These are phyloP conservation scores for Melikaiella ostensackeni DNA, from an alignment of 2,888 invertebrate species.

Conservation along the genomic window DNA sequence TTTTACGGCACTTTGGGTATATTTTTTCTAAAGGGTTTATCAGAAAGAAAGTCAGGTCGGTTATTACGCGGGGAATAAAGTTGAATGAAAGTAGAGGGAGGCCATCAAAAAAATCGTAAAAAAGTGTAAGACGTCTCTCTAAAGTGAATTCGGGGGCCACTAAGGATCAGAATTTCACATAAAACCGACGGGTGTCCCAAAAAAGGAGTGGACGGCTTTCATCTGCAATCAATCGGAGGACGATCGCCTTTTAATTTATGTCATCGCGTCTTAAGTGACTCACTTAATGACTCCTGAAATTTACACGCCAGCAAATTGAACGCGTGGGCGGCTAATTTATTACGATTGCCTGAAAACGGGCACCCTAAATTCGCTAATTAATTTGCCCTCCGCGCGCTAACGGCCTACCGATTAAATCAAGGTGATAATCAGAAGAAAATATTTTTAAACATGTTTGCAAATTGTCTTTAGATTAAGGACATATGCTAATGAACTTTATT, in stretches of 20 bases:
- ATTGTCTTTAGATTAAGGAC: slow-evolving; percentile 1
- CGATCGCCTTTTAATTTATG: slow-evolving; percentile 60
- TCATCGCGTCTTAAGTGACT: slow-evolving; percentile 64
- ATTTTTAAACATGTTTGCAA: slow-evolving; percentile 31
- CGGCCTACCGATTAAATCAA: slow-evolving; percentile 25
- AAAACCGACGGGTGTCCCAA: slow-evolving; percentile 17
- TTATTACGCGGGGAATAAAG: slow-evolving; percentile 17
- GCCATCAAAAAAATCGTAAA: slow-evolving; percentile 8
- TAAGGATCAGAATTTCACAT: neutral
- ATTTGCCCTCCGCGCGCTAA: slow-evolving; percentile 37
- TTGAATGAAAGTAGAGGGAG: slow-evolving; percentile 4
- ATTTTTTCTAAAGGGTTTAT: neutral
- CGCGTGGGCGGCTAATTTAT: slow-evolving; percentile 30
- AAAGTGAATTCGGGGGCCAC: slow-evolving; percentile 10
- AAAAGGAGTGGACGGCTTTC: slow-evolving; percentile 40
- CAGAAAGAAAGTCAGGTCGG: slow-evolving; percentile 9
- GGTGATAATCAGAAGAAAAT: slow-evolving; percentile 26
- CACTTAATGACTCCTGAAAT: slow-evolving; percentile 53
- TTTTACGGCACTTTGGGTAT: neutral
- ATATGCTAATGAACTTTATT: slow-evolving; percentile 1
- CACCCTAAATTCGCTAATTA: slow-evolving; percentile 36
- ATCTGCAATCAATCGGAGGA: slow-evolving; percentile 54
- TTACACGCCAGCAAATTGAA: slow-evolving; percentile 53
- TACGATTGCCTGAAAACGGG: slow-evolving; percentile 23
- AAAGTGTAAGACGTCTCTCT: neutral